phyloP scores from a whole-genome alignment of 2,113 vertebrate species.

The Shinisaurus crocodilurus region DNA sequence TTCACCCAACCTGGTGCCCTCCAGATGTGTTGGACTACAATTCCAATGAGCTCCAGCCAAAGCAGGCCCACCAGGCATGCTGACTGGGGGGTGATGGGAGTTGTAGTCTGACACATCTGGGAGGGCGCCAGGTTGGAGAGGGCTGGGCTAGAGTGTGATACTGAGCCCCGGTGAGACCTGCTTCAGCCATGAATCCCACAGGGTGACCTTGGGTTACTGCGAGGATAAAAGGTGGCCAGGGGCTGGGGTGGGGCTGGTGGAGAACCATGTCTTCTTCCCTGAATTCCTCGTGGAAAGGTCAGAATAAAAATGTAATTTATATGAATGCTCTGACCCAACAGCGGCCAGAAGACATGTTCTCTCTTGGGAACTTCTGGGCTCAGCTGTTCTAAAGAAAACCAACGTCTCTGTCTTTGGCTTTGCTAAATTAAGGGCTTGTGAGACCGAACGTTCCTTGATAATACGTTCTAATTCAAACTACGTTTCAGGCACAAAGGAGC shows the following conservation, averaged over 20 bases:
- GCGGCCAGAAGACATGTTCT: not conserved
- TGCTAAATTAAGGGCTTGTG: not conserved
- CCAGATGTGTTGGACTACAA: no score
- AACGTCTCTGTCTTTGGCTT: not conserved
- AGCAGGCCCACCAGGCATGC: not conserved
- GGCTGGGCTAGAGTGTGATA: not conserved
- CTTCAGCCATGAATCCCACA: no score
- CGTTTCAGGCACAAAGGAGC: not conserved
- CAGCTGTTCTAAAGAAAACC: not conserved
- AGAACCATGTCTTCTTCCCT: not conserved
- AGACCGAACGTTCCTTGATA: not conserved
- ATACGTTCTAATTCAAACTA: not conserved
- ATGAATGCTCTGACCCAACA: not conserved
- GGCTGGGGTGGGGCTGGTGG: no score
- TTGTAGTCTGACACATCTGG: not conserved
- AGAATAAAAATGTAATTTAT: not conserved
- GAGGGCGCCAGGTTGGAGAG: not conserved
- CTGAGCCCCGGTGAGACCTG: not conserved
- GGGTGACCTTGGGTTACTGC: no score
- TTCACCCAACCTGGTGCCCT: not conserved
- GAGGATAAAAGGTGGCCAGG: no score
- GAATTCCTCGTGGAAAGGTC: not conserved
- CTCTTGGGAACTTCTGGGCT: not conserved
- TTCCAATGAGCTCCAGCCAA: no score
- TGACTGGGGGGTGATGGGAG: not conserved